Base-by-base conservation (phyloP, 2,888 invertebrate species). In the Anthophora plumipes region DNA sequence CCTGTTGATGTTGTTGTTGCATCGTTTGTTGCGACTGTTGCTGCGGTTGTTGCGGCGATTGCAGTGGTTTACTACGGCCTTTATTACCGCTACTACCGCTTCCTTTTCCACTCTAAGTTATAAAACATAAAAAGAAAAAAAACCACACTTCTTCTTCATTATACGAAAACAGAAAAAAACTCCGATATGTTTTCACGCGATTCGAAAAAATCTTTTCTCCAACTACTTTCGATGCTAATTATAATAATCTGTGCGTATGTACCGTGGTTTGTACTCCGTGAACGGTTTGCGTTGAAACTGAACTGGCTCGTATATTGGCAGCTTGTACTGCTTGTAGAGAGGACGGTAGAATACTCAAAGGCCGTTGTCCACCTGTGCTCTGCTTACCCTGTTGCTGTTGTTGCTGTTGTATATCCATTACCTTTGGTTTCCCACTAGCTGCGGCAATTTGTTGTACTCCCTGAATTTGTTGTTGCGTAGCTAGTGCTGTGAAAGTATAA, bases 281-380 rank as follows among this genome's bases (percentile, higher is more conserved):
- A 80, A 93, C 93, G 0, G 98, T 98, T 93, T 98, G 98, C 0
- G 98, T 98, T 8, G 97, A 97, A 14, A 98, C 97, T 0, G 97
- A 97, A 87, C 97, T 96, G 6, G 94, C 97, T 66, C 97, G 94
- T 84, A 97, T 96, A 87, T 95, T 95, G 20, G 94, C 94, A 67
- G 95, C 94, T 89, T 95, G 93, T 6, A 93, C 91, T 0, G 92
- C 92, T 94, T 94, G 94, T 55, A 92, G 85, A 11, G 93, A 92
- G 93, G 94, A 94, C 93, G 97, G 96, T 84, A 96, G 91, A 71
- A 97, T 96, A 90, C 94, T 95, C 71, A 93, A 78, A 5, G 93
- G 93, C 55, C 93, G 87, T 72, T 93, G 93, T 14, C 91, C 89
- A 37, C 90, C 86, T 7, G 90, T 89, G 31, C 83, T 89, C 67